Base-by-base conservation (phyloP, 1,140 invertebrate species). In the Phymorhynchus buccinoides region DNA sequence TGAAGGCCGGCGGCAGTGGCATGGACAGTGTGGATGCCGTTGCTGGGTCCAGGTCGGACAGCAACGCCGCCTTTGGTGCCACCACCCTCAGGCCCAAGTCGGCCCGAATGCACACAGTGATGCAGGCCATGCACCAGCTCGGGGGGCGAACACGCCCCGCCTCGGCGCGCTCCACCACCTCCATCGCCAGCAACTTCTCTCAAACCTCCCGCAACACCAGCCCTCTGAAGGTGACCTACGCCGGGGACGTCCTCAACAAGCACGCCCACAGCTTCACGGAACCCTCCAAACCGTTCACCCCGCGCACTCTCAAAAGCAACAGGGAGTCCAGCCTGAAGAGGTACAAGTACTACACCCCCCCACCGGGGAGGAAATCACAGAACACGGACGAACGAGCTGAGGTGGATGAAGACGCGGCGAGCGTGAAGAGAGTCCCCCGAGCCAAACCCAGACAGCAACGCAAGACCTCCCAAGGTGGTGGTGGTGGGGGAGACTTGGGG, bases 231-330 rank as follows among this genome's bases (percentile, higher is more conserved):
- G 88, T 86, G 56, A 90, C 90, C 39, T 90, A 91, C 79, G 86
- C 91, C 87, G 91, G 90, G 14, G 92, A 93, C 86, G 18, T 93
- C 1, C 81, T 93, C 16, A 88, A 93, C 1, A 93, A 90, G 80
- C 80, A 89, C 35, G 78, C 89, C 35, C 89, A 93, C 73, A 86
- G 85, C 14, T 93, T 93, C 81, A 93, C 91, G 30, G 89, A 93
- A 37, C 89, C 90, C 18, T 88, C 90, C 32, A 91, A 91, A 73
- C 91, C 92, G 14, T 93, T 93, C 84, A 92, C 91, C 22, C 92
- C 92, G 42, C 85, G 92, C 81, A 91, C 91, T 27, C 80, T 93
- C 22, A 93, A 92, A 85, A 90, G 88, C 48, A 90, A 91, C 71
- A 80, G 89, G 37, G 84, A 88, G 41, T 93, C 92, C 37, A 87